phyloP scores from a whole-genome alignment of 2,113 vertebrate species.

The Urocolius indicus region DNA sequence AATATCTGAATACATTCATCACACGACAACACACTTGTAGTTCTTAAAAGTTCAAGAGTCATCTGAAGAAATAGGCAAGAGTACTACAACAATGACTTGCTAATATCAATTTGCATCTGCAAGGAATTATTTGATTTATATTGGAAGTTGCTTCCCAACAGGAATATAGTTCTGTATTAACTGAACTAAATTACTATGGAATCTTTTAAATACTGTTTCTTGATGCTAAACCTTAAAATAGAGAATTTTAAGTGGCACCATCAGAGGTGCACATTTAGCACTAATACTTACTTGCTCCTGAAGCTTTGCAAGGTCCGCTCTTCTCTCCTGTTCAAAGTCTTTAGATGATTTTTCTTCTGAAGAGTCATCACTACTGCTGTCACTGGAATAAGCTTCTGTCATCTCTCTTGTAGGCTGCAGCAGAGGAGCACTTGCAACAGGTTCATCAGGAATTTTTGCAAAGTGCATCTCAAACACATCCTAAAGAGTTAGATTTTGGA shows the following conservation, averaged over 20 bases:
- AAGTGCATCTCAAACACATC: conserved; percentile 91
- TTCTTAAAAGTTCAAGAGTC: background rate
- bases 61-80: background rate
- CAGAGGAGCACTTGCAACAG: conserved; percentile 1
- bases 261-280: background rate
- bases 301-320: conserved; percentile 74
- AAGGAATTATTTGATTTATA: background rate
- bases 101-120: background rate
- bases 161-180: background rate
- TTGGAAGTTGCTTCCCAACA: background rate
- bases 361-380: conserved; percentile 77
- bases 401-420: background rate
- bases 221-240: background rate
- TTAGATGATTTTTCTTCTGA: conserved; percentile 79
- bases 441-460: conserved; percentile 84
- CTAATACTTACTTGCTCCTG: conserved; percentile 81
- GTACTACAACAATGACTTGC: background rate
- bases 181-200: background rate
- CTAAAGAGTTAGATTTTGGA: conserved; percentile 68
- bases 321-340: conserved; percentile 75
- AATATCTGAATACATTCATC: background rate
- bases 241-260: background rate
- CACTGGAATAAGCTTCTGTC: conserved; percentile 50
- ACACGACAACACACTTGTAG: background rate
- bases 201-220: background rate